Conservation (phyloP, 2,113 vertebrate species). For the Toxostoma redivivum region DNA sequence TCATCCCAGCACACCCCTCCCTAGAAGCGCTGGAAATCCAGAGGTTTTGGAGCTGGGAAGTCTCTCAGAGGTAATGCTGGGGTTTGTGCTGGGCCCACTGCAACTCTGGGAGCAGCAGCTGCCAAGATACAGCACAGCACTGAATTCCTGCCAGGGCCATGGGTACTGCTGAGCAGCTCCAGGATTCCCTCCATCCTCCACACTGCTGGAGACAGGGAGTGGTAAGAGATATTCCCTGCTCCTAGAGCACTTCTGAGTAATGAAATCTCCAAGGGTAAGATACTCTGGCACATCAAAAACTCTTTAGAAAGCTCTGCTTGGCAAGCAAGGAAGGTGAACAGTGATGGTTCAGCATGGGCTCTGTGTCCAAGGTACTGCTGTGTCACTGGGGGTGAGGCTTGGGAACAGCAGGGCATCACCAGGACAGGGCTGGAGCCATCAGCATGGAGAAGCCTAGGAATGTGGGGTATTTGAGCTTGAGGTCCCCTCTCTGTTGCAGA, state of each 20-base stretch:
- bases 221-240: neutral
- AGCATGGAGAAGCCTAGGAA: neutral
- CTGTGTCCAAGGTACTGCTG: neutral
- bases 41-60: neutral
- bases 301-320: neutral
- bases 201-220: neutral
- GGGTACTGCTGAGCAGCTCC: neutral
- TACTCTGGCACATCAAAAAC: neutral
- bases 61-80: neutral
- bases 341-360: accelerated
- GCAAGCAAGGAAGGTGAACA: neutral
- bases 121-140: neutral
- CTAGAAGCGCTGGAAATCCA: neutral
- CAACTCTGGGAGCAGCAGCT: neutral
- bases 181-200: neutral
- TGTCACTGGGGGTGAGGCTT: neutral
- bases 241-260: neutral
- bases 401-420: neutral
- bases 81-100: neutral
- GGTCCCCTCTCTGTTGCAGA: neutral
- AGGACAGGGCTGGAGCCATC: neutral
- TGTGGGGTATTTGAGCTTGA: neutral
- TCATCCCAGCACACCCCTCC: neutral
- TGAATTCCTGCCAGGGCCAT: accelerated
- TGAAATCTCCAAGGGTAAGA: neutral